Evolutionary conservation across 2,113 vertebrate genomes (phyloP).

Genomic region (Ctenomys sociabilis): DNA sequence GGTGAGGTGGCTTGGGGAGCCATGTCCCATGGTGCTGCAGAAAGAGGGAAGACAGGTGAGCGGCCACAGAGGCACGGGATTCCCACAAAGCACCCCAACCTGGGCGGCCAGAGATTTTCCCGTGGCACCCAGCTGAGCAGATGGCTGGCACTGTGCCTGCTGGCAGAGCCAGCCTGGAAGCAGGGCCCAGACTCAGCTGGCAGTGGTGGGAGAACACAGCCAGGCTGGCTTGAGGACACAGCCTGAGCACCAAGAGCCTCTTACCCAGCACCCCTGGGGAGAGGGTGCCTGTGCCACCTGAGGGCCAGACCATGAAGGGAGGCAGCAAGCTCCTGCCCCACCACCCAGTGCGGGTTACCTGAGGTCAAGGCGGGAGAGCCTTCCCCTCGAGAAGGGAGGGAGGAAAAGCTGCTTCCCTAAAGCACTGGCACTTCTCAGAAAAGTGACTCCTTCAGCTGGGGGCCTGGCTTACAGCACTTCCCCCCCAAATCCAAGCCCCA

Average conservation of each 20-base stretch:
- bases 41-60: constrained; percentile 78
- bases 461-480: constrained; percentile 74
- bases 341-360: constrained; percentile 75
- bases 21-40: constrained; percentile 75
- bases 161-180: constrained; percentile 76
- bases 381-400: not conserved
- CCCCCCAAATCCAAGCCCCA: constrained; percentile 62
- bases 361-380: constrained; percentile 73
- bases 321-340: constrained; percentile 66
- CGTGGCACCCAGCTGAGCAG: constrained; percentile 76
- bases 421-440: constrained; percentile 81
- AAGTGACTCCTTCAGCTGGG: constrained; percentile 69
- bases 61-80: constrained; percentile 73
- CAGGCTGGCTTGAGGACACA: constrained; percentile 44
- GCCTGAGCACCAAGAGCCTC: not conserved
- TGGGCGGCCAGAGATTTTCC: constrained; percentile 74
- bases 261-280: constrained; percentile 16
- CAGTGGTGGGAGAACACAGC: constrained; percentile 56
- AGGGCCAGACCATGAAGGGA: constrained; percentile 11
- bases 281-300: constrained; percentile 38
- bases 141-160: constrained; percentile 78
- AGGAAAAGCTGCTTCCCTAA: constrained; percentile 77
- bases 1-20: not conserved
- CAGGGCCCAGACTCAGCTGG: constrained; percentile 75
- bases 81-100: constrained; percentile 79